These are phyloP conservation scores for Procambarus virginalis DNA, from an alignment of 1,140 invertebrate genomes.

Conservation along the genomic window DNA sequence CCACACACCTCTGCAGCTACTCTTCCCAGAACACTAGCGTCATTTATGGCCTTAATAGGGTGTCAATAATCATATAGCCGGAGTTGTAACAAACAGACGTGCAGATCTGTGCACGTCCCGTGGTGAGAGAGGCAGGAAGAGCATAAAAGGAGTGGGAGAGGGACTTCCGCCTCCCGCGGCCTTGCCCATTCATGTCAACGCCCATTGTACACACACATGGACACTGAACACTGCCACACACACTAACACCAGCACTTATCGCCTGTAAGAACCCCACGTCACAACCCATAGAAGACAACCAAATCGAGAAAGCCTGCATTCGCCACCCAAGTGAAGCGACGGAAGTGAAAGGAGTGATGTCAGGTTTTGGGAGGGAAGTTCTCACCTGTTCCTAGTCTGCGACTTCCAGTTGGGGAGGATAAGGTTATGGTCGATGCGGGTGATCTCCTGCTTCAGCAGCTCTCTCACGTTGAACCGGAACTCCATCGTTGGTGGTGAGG, in stretches of 20 bases:
- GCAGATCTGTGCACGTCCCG: no score
- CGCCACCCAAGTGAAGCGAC: neutral
- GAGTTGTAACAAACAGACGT: no score
- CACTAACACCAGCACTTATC: neutral
- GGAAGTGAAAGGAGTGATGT: slow-evolving; percentile 1
- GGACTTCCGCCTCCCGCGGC: neutral
- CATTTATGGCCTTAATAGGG: no score
- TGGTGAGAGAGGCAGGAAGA: no score
- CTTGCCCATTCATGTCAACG: neutral
- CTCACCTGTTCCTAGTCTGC: slow-evolving; percentile 40
- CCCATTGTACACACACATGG: neutral
- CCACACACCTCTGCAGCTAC: no score
- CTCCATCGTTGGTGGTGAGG: slow-evolving; percentile 8
- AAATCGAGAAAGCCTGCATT: neutral
- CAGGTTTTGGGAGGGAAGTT: neutral
- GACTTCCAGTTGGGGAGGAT: slow-evolving; percentile 28
- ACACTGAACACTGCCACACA: neutral
- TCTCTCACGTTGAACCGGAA: slow-evolving; percentile 37
- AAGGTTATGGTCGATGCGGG: slow-evolving; percentile 30
- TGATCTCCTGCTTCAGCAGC: slow-evolving; percentile 23
- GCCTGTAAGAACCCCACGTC: neutral
- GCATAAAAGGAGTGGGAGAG: no score
- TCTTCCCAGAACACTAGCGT: no score
- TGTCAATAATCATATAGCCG: no score
- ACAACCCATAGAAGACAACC: neutral